phyloP scores from a whole-genome alignment of 2,888 invertebrate species.

The Dynastes grantii region DNA sequence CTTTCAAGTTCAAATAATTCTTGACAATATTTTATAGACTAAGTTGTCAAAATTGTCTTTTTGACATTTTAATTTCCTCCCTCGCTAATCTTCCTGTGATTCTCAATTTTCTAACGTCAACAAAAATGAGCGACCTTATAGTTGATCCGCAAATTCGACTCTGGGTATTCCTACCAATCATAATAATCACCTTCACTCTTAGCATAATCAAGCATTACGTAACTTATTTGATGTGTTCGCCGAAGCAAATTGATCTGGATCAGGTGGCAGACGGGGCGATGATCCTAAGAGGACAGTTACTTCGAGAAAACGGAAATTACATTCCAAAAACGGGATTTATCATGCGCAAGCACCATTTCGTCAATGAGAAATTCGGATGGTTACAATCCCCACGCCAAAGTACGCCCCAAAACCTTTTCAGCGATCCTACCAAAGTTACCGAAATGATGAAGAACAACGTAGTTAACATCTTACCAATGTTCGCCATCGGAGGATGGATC shows the following conservation, averaged over 20 bases:
- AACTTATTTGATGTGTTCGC: conserved; percentile 91
- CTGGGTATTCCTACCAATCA: conserved; percentile 99
- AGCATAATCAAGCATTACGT: conserved; percentile 98
- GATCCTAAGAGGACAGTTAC: conserved; percentile 89
- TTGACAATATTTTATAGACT: too few relatives aligned
- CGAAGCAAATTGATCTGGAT: conserved; percentile 91
- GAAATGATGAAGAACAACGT: conserved; percentile 98
- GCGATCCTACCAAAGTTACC: conserved; percentile 93
- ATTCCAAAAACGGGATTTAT: conserved; percentile 90
- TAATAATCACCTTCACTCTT: conserved; percentile 97
- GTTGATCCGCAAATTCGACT: conserved; percentile 97
- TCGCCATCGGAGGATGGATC: conserved; percentile 98
- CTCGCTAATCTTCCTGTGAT: not conserved
- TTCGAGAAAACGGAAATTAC: conserved; percentile 97
- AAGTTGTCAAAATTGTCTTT: too few relatives aligned
- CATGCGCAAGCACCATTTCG: conserved; percentile 93
- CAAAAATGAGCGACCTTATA: conserved; percentile 79
- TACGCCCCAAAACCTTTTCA: conserved; percentile 61
- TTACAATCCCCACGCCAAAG: conserved; percentile 90
- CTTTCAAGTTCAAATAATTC: too few relatives aligned
- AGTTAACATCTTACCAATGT: conserved; percentile 97
- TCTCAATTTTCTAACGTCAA: not conserved
- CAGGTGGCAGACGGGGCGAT: conserved; percentile 97
- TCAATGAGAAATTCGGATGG: conserved; percentile 89
- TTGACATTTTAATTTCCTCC: too few relatives aligned